phyloP scores from a whole-genome alignment of 2,888 invertebrate genomes.

The Apodemia hepburni region DNA sequence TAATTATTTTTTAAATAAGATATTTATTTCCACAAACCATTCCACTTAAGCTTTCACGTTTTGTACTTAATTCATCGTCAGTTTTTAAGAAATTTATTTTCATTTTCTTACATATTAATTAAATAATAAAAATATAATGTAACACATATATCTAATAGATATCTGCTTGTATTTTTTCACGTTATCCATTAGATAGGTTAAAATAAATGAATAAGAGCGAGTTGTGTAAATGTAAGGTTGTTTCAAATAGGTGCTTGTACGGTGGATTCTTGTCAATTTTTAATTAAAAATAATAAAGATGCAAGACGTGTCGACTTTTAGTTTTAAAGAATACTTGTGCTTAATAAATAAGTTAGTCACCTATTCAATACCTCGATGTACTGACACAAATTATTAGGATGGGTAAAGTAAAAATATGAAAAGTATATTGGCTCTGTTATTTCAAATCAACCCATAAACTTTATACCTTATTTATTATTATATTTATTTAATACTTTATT shows the following conservation, averaged over 20 bases:
- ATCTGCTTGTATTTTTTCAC: constrained; percentile 30
- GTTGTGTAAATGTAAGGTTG: constrained; percentile 60
- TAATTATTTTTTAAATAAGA: not conserved
- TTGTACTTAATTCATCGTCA: not conserved
- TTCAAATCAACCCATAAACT: not conserved
- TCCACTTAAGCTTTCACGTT: not conserved
- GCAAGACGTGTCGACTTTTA: constrained; percentile 41
- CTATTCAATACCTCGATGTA: constrained; percentile 68
- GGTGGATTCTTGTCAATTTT: constrained; percentile 71
- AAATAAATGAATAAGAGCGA: constrained; percentile 14
- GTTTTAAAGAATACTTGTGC: constrained; percentile 56
- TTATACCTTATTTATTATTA: too few species aligned
- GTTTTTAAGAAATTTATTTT: not conserved
- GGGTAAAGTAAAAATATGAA: constrained; percentile 51
- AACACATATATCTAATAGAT: constrained; percentile 6
- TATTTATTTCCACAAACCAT: too few species aligned
- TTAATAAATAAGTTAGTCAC: constrained; percentile 64
- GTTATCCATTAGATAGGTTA: constrained; percentile 17
- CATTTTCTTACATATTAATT: not conserved
- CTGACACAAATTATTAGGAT: constrained; percentile 68
- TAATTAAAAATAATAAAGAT: constrained; percentile 55
- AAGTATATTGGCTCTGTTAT: constrained; percentile 32
- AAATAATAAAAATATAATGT: constrained; percentile 1
- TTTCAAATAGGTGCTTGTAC: constrained; percentile 76
- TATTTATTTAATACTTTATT: too few species aligned